phyloP scores from a whole-genome alignment of 1,140 invertebrate species.

The Platyura marginata region DNA sequence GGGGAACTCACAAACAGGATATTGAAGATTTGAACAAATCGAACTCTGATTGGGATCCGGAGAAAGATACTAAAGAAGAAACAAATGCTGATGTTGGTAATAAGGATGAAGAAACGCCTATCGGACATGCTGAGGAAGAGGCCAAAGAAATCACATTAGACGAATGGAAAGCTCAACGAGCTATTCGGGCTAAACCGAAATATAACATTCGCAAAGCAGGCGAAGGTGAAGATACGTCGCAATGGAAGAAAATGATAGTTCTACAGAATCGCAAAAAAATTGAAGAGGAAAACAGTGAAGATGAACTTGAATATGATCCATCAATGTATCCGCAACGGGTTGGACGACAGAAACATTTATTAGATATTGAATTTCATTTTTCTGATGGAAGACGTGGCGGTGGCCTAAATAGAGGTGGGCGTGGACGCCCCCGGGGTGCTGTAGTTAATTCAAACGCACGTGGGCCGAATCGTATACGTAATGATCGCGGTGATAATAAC shows the following conservation, averaged over 20 bases:
- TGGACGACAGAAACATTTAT: conserved; percentile 66
- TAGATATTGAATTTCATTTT: conserved; percentile 82
- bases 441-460: conserved; percentile 10
- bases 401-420: conserved; percentile 37
- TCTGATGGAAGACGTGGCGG: conserved; percentile 57
- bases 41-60: conserved; percentile 28
- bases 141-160: conserved; percentile 67
- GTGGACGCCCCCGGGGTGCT: conserved; percentile 25
- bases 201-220: conserved; percentile 83
- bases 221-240: conserved; percentile 74
- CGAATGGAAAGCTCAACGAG: conserved; percentile 71
- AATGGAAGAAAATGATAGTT: conserved; percentile 81
- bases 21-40: conserved; percentile 48
- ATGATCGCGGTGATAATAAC: conserved; percentile 7
- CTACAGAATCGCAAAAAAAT: conserved; percentile 1
- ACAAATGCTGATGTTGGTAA: conserved; percentile 27
- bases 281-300: conserved; percentile 37
- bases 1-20: conserved; percentile 85
- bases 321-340: conserved; percentile 72
- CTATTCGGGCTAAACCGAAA: conserved; percentile 53
- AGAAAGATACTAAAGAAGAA: conserved; percentile 29
- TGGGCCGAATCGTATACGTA: conserved; percentile 16
- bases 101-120: conserved; percentile 21
- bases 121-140: conserved; percentile 47
- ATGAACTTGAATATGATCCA: conserved; percentile 50